A percentile compares a stretch with the other conserved stretches of the same genome.
Evolutionary conservation across 2,888 invertebrate species (phyloP).

Genomic region (Ormyrus pomaceus): DNA sequence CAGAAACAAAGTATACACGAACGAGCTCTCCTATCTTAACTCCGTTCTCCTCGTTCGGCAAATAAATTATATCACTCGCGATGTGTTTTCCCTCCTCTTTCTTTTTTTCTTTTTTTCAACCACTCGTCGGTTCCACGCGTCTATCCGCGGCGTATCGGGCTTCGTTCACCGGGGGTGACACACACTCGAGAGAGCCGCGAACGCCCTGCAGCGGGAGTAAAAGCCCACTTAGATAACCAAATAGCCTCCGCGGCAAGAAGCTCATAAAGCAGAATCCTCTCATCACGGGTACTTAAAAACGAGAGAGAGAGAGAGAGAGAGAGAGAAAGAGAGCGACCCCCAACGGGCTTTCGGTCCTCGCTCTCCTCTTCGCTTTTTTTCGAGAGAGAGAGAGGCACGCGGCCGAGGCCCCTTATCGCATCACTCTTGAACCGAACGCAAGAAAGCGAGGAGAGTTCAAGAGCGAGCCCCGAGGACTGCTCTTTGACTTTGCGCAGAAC

Average conservation of each 20-base stretch:
- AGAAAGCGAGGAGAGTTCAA: constrained; percentile 18
- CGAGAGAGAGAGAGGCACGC: constrained; percentile 5
- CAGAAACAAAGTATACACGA: not conserved
- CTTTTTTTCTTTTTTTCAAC: not conserved
- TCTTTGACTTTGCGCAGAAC: no score
- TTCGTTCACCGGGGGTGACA: not conserved
- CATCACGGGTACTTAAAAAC: constrained; percentile 17
- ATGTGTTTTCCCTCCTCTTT: not conserved
- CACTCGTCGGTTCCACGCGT: not conserved
- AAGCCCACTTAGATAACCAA: constrained; percentile 28
- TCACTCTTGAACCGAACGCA: constrained; percentile 5
- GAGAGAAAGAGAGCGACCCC: not conserved
- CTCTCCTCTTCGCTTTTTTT: constrained; percentile 1
- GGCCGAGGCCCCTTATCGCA: constrained; percentile 30
- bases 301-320: not conserved
- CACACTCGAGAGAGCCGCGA: not conserved
- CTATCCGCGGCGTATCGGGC: not conserved
- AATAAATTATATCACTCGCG: no score
- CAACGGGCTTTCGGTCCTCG: constrained; percentile 12
- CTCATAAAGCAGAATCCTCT: constrained; percentile 36
- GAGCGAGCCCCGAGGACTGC: not conserved
- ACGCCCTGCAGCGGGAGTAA: not conserved
- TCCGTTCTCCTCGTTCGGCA: no score
- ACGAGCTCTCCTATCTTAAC: no score
- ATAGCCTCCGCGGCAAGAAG: constrained; percentile 32